Evolutionary conservation across 2,797 vertebrate species (phyloP), one percentile per base, ranked within the genome.

Genomic region (Melanotaenia boesemani): DNA sequence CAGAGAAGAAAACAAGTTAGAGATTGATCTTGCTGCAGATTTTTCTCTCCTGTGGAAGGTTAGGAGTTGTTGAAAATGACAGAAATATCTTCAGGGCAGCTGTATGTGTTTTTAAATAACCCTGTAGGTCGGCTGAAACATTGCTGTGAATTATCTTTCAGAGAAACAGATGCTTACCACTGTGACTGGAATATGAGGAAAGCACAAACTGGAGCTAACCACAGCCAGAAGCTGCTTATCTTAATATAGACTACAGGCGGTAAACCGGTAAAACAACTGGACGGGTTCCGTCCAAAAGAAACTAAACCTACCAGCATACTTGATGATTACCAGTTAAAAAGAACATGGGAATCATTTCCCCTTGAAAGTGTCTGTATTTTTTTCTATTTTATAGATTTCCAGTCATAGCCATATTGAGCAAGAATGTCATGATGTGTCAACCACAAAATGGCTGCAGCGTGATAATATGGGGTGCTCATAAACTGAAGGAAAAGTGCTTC

Each of bases 141-240:
- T 52, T 52, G 11, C 48, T 52, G 22, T 24, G 48, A 22, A 22
- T 52, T 52, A 52, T 11, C 48, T 52, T n/a, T 22, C 48, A 52
- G 48, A 52, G 48, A 57, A 61, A 66, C 15, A 0, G 20, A 54
- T 65, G 41, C 28, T 70, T 26, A n/a, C 55, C 37, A 52, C 59
- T 55, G 10, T 63, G 57, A 34, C 61, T 59, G 2, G 0, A 70
- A 62, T 65, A 28, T 63, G 32, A 64, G 41, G 5, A 16, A 44
- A 44, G 41, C 41, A 44, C 15, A 44, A 18, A 18, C 41, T 44
- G 13, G 41, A 44, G 41, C 15, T 16, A 44, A 16, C 11, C 41
- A 18, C 41, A 44, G 41, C 5, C 15, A 46, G 44, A 46, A 46
- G 18, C 44, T 46, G 44, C 6, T 20, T 46, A 7, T 46, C 44